phyloP scores from a whole-genome alignment of 2,888 invertebrate species.

The Fabriciana adippe region DNA sequence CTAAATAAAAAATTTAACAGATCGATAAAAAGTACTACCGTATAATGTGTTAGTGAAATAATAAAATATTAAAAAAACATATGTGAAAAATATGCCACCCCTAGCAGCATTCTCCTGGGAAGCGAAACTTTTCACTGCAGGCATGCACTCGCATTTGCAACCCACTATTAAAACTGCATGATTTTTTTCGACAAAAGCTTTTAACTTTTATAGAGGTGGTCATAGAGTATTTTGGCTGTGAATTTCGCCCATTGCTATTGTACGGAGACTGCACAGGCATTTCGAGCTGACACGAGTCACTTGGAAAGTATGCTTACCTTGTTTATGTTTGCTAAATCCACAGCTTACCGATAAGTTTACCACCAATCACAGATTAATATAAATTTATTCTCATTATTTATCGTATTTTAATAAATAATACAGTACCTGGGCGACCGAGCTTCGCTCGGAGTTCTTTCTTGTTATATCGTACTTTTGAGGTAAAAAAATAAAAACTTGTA shows the following conservation, averaged over 20 bases:
- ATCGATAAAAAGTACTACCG: not conserved
- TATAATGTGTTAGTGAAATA: not conserved
- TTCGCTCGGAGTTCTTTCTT: too few relatives aligned
- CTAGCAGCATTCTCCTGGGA: slow-evolving; percentile 57
- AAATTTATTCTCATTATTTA: too few relatives aligned
- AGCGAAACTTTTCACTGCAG: slow-evolving; percentile 56
- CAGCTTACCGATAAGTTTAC: too few relatives aligned
- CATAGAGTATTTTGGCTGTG: slow-evolving; percentile 63
- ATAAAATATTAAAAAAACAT: too few relatives aligned
- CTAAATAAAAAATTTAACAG: not conserved
- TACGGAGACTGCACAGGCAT: slow-evolving; percentile 38
- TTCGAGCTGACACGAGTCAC: slow-evolving; percentile 3
- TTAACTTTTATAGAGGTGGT: slow-evolving; percentile 74
- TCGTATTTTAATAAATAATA: too few relatives aligned
- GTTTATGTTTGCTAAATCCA: not conserved
- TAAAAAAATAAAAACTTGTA: too few relatives aligned
- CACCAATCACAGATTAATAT: too few relatives aligned
- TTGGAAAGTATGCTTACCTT: not conserved
- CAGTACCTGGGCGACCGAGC: too few relatives aligned
- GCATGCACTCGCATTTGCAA: slow-evolving; percentile 55
- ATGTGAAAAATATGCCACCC: not conserved
- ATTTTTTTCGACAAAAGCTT: slow-evolving; percentile 74
- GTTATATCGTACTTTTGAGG: too few relatives aligned
- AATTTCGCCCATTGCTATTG: slow-evolving; percentile 52
- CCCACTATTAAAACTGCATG: slow-evolving; percentile 60